Percentiles rank a stretch among this genome's conserved stretches.
Evolutionary conservation across 2,797 vertebrate genomes (phyloP).

Genomic region (Pristis pectinata): DNA sequence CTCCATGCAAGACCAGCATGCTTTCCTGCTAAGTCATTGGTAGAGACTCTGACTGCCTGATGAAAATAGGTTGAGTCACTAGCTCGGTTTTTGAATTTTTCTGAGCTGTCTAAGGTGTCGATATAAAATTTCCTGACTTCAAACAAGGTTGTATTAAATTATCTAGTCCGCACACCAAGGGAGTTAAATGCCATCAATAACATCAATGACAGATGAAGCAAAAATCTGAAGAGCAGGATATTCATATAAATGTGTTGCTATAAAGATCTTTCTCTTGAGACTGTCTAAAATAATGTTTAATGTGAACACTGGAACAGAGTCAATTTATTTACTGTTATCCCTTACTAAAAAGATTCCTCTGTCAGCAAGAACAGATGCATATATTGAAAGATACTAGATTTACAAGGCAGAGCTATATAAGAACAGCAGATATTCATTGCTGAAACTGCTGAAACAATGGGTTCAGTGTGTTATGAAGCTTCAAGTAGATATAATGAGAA

Average conservation of each 20-base stretch:
- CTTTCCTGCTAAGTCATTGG: background rate
- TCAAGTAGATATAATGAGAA: background rate
- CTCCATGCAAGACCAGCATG: background rate
- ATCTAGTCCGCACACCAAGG: background rate
- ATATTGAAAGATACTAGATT: slow-evolving; percentile 8
- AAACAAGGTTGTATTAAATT: background rate
- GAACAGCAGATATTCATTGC: background rate
- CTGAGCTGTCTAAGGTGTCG: background rate
- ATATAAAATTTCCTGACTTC: background rate
- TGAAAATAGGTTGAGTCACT: background rate
- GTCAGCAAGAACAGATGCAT: slow-evolving; percentile 9
- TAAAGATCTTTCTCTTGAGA: slow-evolving; percentile 22
- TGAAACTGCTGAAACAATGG: background rate
- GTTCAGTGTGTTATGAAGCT: background rate
- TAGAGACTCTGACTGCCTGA: background rate
- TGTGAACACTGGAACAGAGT: slow-evolving; percentile 13
- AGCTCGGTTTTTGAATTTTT: background rate
- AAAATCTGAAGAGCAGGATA: slow-evolving; percentile 19
- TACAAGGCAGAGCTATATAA: background rate
- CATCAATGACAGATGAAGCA: slow-evolving; percentile 7
- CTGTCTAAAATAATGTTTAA: background rate
- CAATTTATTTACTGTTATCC: slow-evolving; percentile 8
- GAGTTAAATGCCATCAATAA: background rate
- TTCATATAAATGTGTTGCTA: slow-evolving; percentile 26
- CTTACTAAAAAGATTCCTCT: background rate